Evolutionary conservation across 2,888 invertebrate genomes (phyloP).

Genomic region (Nomada fabriciana): DNA sequence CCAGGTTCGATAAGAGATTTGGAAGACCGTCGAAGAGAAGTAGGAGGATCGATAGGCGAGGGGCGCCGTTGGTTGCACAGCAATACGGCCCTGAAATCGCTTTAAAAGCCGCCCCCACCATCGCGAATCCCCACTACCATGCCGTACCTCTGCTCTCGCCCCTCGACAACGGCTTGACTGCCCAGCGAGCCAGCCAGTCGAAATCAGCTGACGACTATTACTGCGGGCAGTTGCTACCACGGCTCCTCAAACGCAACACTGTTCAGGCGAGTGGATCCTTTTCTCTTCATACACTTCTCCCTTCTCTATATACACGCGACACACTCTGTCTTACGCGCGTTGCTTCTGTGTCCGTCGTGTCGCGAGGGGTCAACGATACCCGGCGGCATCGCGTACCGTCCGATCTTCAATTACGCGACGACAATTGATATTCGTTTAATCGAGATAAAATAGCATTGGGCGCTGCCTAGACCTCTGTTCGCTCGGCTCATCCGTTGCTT

Average conservation of each 20-base stretch:
- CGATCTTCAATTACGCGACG: not conserved
- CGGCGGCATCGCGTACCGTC: conserved; percentile 8
- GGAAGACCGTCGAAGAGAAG: not conserved
- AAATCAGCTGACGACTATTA: conserved; percentile 76
- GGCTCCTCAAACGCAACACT: conserved; percentile 78
- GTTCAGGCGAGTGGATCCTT: conserved; percentile 74
- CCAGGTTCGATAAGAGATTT: conserved; percentile 7
- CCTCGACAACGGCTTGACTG: conserved; percentile 53
- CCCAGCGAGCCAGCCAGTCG: conserved; percentile 71
- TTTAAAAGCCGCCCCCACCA: conserved; percentile 51
- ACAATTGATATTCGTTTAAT: conserved; percentile 22
- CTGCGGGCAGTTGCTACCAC: conserved; percentile 79
- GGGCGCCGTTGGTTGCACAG: not conserved
- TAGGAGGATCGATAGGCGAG: conserved; percentile 47
- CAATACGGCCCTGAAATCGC: conserved; percentile 57
- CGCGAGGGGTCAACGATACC: conserved; percentile 33
- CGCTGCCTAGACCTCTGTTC: not conserved
- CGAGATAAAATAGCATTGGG: conserved; percentile 5
- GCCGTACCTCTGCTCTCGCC: conserved; percentile 39
- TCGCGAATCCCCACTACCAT: conserved; percentile 40
- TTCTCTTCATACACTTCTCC: conserved; percentile 36
- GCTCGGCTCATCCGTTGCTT: not conserved
- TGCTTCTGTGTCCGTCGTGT: conserved; percentile 25
- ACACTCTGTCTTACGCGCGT: conserved; percentile 5
- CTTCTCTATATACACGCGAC: conserved; percentile 9